Conservation (phyloP, 2,888 invertebrate species). For the Nasonia oneida region DNA sequence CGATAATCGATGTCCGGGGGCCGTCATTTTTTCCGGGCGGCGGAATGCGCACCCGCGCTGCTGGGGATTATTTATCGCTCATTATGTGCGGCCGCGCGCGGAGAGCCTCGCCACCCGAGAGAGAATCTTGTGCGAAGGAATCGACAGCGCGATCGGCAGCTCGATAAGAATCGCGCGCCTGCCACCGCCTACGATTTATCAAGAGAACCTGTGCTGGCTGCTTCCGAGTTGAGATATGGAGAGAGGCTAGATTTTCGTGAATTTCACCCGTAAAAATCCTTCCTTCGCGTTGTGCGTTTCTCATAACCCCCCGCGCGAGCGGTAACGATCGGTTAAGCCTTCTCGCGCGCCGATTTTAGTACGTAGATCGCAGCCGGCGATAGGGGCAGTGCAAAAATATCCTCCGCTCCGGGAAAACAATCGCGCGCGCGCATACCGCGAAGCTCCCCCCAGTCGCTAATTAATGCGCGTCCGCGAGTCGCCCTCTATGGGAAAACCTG, state of each 20-base stretch:
- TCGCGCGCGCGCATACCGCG: background rate
- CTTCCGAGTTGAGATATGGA: conserved; percentile 8
- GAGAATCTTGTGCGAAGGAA: conserved; percentile 64
- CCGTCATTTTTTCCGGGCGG: conserved; percentile 5
- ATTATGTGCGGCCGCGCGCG: conserved; percentile 69
- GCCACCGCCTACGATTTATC: conserved; percentile 73
- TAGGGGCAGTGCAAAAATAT: background rate
- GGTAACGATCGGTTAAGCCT: background rate
- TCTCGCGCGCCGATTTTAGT: background rate
- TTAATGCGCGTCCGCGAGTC: background rate
- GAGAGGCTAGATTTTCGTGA: background rate
- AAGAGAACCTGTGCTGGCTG: conserved; percentile 61
- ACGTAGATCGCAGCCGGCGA: background rate
- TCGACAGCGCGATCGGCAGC: conserved; percentile 69
- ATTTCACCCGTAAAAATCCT: background rate
- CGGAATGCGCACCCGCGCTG: conserved; percentile 62
- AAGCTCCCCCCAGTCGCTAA: background rate
- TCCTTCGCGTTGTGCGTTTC: background rate
- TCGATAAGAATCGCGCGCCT: conserved; percentile 69
- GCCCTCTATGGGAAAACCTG: background rate
- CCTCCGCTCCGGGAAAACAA: background rate
- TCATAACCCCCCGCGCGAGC: too few relatives aligned
- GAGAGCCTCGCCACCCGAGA: conserved; percentile 64
- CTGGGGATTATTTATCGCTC: conserved; percentile 75
- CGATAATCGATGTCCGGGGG: conserved; percentile 41